These are phyloP conservation scores for Drosophila algonquin DNA, from an alignment of 2,888 invertebrate genomes.

Conservation along the genomic window DNA sequence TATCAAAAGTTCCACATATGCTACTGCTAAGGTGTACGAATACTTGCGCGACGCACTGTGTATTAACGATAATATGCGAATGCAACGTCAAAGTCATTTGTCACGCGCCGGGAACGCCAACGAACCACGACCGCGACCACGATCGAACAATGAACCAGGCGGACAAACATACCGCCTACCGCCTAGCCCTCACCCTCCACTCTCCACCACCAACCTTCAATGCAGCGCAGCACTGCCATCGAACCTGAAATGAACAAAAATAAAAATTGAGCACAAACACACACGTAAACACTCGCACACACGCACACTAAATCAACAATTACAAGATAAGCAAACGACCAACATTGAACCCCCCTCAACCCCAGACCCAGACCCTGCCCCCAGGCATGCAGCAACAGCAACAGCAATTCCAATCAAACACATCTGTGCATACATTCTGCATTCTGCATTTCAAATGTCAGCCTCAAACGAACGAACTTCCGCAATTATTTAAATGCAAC, in stretches of 20 bases:
- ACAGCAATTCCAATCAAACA: slow-evolving; percentile 19
- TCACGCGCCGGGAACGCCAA: slow-evolving; percentile 65
- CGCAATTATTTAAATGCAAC: slow-evolving; percentile 74
- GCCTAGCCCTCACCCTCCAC: slow-evolving; percentile 1
- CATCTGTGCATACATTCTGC: slow-evolving; percentile 30
- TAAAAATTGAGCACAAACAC: slow-evolving; percentile 59
- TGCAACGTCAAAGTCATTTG: slow-evolving; percentile 79
- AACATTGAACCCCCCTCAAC: slow-evolving; percentile 17
- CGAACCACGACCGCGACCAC: slow-evolving; percentile 55
- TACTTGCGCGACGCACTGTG: background rate
- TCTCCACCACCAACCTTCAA: background rate
- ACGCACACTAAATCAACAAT: slow-evolving; percentile 77
- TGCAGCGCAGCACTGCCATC: slow-evolving; percentile 20
- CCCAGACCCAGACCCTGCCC: slow-evolving; percentile 2
- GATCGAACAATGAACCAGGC: slow-evolving; percentile 74
- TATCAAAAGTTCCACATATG: no score
- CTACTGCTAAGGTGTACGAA: slow-evolving; percentile 2
- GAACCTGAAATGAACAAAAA: slow-evolving; percentile 51
- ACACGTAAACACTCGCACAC: slow-evolving; percentile 35
- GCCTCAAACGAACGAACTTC: slow-evolving; percentile 68
- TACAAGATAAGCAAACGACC: slow-evolving; percentile 72
- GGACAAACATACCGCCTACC: slow-evolving; percentile 50
- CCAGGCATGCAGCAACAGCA: background rate
- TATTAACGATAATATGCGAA: slow-evolving; percentile 53
- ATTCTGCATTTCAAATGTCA: slow-evolving; percentile 52